Base-by-base conservation (phyloP, 2,888 invertebrate genomes). In the Epirrhoe alternata region DNA sequence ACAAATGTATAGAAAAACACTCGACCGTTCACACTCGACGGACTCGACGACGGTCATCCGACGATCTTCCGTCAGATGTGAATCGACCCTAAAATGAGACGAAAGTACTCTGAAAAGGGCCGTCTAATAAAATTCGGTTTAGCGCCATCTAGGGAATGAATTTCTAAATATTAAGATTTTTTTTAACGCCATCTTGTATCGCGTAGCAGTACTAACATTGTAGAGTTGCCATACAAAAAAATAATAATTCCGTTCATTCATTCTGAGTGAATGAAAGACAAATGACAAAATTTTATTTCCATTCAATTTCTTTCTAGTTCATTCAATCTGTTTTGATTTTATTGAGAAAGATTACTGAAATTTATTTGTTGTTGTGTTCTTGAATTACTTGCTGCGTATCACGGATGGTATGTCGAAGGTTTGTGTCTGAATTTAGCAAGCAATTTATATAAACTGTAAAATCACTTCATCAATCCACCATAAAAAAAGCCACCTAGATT, bases 141-240 rank as follows among this genome's bases (percentile, higher is more conserved):
- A 42, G 8, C 42, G 42, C 42, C 42, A 42, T 42, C 42, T 42
- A 42, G 42, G 8, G 4, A 42, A 10, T 7, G 4, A 42, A 10
- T 10, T 10, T 10, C 2, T 10, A 5, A 42, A 5, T 42, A 10
- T 5, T 1, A 14, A 5, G 6, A 57, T 16, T 31, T 7, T 14
- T 50, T 51, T 51, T 52, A 60, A 16, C 24, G 61, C 2, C 61
- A 61, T 54, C 61, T 61, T 49, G 61, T 14, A 47, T 12, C 35
- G 54, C 49, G 54, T 61, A 61, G 61, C 17, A 49, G 49, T 38
- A n/a, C n/a, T n/a, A 54, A 33, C 33, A 8, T 7, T 47, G 33
- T 16, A 16, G 47, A 24, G 57, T 6, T 45, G 56, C 56, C 45
- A 47, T 47, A n/a, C 0, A 17, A 31, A 33, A 35, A 33, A 47